phyloP scores from a whole-genome alignment of 2,888 invertebrate genomes.

The Platycheirus albimanus region DNA sequence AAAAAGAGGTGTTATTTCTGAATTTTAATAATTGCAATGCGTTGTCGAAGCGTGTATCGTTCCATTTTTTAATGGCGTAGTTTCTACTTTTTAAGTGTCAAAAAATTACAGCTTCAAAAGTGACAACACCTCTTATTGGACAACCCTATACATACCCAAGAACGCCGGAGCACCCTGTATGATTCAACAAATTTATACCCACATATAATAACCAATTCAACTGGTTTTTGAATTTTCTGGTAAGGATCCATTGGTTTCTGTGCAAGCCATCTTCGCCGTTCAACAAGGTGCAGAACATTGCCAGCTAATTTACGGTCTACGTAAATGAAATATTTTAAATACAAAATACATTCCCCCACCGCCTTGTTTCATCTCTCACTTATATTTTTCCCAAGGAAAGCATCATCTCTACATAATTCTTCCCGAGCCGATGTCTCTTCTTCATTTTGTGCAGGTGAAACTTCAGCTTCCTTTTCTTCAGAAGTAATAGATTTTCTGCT shows the following conservation, averaged over 20 bases:
- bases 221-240: conserved; percentile 80
- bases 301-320: conserved; percentile 78
- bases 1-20: no score
- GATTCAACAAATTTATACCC: conserved; percentile 74
- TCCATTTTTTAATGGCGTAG: no score
- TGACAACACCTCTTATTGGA: no score
- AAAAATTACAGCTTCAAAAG: no score
- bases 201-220: conserved; percentile 84
- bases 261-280: conserved; percentile 83
- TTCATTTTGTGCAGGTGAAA: conserved; percentile 20
- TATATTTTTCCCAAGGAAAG: conserved; percentile 78
- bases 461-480: background rate
- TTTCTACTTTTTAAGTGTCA: no score
- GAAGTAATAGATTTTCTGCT: conserved; percentile 2
- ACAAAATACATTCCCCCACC: background rate
- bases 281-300: conserved; percentile 78
- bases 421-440: conserved; percentile 75
- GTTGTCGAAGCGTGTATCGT: no score
- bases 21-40: no score
- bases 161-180: background rate
- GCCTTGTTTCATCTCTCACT: conserved; percentile 1
- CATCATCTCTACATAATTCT: conserved; percentile 77
- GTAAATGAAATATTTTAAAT: background rate
- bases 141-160: no score
- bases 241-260: conserved; percentile 82